Evolutionary conservation across 1,140 invertebrate species (phyloP).

Genomic region (Neotoxoptera formosana): DNA sequence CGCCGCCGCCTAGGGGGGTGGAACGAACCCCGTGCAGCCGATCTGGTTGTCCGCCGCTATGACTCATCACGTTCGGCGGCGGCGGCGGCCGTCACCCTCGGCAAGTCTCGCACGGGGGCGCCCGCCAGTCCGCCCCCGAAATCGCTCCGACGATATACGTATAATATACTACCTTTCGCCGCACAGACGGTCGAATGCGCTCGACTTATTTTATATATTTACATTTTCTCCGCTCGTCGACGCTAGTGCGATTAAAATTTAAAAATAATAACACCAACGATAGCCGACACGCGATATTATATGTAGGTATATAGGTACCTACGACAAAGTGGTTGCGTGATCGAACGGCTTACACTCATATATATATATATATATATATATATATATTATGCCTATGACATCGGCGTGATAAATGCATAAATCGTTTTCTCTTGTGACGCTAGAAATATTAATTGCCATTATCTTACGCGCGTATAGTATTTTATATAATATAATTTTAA

Average conservation of each 20-base stretch:
- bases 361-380: not conserved
- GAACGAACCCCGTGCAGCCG: not conserved
- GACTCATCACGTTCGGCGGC: not conserved
- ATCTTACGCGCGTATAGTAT: not conserved
- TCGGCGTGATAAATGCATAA: not conserved
- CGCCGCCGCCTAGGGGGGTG: not conserved
- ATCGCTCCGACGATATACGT: not conserved
- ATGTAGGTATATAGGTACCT: not conserved
- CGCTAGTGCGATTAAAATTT: not conserved
- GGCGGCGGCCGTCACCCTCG: not conserved
- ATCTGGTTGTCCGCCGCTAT: constrained; percentile 1
- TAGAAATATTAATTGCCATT: not conserved
- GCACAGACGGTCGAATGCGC: not conserved
- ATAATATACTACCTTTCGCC: not conserved
- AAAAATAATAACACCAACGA: not conserved
- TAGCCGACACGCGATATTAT: not conserved
- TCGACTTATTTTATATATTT: not conserved
- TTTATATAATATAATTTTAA: not conserved
- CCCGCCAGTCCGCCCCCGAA: not conserved
- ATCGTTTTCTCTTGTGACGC: not conserved
- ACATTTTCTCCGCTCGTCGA: not conserved
- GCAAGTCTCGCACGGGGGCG: not conserved
- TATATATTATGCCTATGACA: not conserved
- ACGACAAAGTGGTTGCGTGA: not conserved
- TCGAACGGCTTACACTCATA: not conserved